Evolutionary conservation across 2,113 vertebrate genomes (phyloP), one percentile per base, ranked within the genome.

Genomic region (Corydoras sp.): DNA sequence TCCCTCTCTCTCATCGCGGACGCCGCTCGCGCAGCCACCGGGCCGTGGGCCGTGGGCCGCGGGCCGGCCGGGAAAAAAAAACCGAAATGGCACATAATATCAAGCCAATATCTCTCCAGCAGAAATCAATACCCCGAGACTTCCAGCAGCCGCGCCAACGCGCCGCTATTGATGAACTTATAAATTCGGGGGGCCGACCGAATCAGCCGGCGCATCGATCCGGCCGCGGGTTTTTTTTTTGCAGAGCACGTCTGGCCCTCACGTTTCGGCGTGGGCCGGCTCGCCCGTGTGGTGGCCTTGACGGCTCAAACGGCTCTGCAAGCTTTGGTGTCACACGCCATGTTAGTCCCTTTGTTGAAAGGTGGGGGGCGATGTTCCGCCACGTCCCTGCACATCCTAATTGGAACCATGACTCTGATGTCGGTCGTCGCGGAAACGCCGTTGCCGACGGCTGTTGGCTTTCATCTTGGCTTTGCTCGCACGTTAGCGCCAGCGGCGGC

Each of bases 301-400:
- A 30, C 29, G 53, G 9, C 53, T 67, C 35, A 43, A 13, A 48
- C 3, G 2, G 29, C 8, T 18, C 48, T 65, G 15, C 15, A n/a
- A 43, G 65, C 80, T 90, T 89, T 89, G 86, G 88, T 66, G 63
- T 83, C 84, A 80, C 74, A 81, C 77, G 76, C 82, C 78, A 72
- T 80, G 87, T 89, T 87, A 82, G 82, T 86, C 87, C 83, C 84
- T 79, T 73, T 83, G 84, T 79, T 85, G 81, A 81, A 43, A 0
- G 35, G 35, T 67, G 12, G 64, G 84, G 84, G 83, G 76, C 62
- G 3, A 74, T 31, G 56, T 62, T 68, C 58, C 29, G 65, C 31
- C 65, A 56, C 31, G 65, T 56, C 35, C 18, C 65, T 68, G 31
- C 32, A 43, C 55, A 49, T 68, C 48, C 50, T 62, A 62, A 74